Evolutionary conservation across 2,888 invertebrate species (phyloP).

Genomic region (Plebejus melissa): DNA sequence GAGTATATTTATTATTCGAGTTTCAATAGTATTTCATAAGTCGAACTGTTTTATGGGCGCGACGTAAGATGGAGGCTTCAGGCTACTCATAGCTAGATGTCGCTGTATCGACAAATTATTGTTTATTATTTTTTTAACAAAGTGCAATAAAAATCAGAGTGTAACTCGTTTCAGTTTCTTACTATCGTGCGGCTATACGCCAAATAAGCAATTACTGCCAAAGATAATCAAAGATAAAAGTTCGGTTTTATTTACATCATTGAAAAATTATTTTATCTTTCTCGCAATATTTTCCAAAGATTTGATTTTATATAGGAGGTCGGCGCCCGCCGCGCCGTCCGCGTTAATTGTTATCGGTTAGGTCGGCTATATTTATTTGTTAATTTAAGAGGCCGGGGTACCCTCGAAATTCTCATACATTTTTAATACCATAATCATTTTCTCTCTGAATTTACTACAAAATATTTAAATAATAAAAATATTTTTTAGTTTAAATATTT

Average conservation of each 20-base stretch:
- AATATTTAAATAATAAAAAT: too few species aligned
- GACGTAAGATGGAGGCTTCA: background rate
- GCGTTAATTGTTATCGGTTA: background rate
- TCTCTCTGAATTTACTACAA: too few species aligned
- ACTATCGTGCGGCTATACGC: constrained; percentile 22
- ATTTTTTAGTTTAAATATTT: too few species aligned
- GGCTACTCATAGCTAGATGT: background rate
- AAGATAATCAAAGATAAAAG: constrained; percentile 50
- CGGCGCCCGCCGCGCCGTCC: background rate
- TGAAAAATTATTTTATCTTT: constrained; percentile 21
- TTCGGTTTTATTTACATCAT: constrained; percentile 30
- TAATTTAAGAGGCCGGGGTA: constrained; percentile 10
- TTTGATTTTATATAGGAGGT: constrained; percentile 38
- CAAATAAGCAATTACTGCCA: constrained; percentile 45
- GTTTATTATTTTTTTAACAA: constrained; percentile 5
- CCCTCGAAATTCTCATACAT: constrained; percentile 11
- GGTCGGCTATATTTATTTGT: constrained; percentile 41
- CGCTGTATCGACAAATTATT: background rate
- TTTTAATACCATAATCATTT: too few species aligned
- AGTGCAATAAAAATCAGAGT: constrained; percentile 22
- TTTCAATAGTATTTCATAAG: background rate
- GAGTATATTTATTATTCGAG: background rate
- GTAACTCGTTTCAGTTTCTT: background rate
- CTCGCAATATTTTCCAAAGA: constrained; percentile 56
- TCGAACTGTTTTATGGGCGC: background rate